Percentiles rank a stretch among this genome's conserved stretches.
Conservation (phyloP, 2,797 vertebrate species). For the Arctocebus calabarensis region DNA sequence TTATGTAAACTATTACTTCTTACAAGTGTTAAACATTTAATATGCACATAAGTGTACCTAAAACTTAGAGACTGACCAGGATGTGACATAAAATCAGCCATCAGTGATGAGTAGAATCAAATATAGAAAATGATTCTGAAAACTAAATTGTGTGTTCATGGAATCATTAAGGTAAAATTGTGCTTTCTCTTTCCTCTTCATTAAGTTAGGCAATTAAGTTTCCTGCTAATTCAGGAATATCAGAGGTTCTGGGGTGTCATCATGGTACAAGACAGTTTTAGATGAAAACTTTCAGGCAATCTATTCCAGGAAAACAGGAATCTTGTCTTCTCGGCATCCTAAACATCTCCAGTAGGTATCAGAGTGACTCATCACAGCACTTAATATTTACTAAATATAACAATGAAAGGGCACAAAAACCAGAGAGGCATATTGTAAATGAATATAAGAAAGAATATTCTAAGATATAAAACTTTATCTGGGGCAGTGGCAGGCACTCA, state of each 20-base stretch:
- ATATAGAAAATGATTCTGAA: constrained; percentile 27
- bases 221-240: neutral
- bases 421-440: neutral
- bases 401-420: neutral
- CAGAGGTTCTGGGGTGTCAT: neutral
- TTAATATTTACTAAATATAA: neutral
- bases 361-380: neutral
- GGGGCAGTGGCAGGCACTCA: no score
- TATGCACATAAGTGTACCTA: neutral
- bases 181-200: neutral
- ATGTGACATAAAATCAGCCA: neutral
- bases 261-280: neutral
- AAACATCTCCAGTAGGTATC: neutral
- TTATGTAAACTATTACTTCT: neutral
- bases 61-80: neutral
- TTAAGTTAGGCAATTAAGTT: neutral
- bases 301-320: neutral
- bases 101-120: neutral
- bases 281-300: neutral
- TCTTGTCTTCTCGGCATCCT: neutral
- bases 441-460: neutral
- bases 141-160: neutral
- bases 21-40: neutral
- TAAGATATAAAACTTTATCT: neutral
- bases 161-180: neutral